A percentile compares a stretch with the other conserved stretches of the same genome.
phyloP scores from a whole-genome alignment of 1,140 invertebrate species.

The Brachionus rubens region DNA sequence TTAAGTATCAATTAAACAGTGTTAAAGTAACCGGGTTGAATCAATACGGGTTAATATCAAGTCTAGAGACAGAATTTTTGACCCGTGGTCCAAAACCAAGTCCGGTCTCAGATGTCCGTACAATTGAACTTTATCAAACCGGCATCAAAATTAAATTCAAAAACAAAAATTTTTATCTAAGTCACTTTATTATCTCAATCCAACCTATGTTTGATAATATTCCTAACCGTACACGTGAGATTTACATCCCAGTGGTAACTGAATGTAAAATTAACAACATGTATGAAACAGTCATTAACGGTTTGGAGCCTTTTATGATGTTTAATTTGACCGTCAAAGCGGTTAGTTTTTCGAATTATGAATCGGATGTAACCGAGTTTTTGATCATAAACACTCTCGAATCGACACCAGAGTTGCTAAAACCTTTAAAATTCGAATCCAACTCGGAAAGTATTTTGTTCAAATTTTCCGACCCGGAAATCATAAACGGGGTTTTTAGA shows the following conservation, averaged over 20 bases:
- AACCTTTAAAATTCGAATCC: background rate
- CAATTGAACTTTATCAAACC: background rate
- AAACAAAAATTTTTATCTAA: constrained; percentile 23
- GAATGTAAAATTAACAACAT: background rate
- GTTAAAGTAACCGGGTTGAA: background rate
- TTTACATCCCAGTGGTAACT: background rate
- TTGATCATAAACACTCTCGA: constrained; percentile 27
- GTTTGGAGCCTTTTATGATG: background rate
- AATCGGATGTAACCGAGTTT: background rate
- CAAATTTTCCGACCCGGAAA: background rate
- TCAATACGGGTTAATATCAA: background rate
- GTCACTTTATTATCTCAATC: background rate
- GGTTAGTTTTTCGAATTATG: background rate
- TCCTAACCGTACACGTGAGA: background rate
- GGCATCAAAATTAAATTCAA: constrained; percentile 33
- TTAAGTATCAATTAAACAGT: background rate
- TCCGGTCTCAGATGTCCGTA: background rate
- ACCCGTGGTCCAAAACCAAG: background rate
- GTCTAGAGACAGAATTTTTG: background rate
- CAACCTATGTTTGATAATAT: background rate
- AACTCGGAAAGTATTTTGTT: background rate
- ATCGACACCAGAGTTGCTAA: background rate
- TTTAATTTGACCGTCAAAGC: constrained; percentile 18
- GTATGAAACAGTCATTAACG: constrained; percentile 2
- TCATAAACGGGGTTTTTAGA: background rate